A percentile compares a stretch with the other conserved stretches of the same genome.
Conservation (phyloP, 2,797 vertebrate species). For the Tenualosa ilisha region DNA sequence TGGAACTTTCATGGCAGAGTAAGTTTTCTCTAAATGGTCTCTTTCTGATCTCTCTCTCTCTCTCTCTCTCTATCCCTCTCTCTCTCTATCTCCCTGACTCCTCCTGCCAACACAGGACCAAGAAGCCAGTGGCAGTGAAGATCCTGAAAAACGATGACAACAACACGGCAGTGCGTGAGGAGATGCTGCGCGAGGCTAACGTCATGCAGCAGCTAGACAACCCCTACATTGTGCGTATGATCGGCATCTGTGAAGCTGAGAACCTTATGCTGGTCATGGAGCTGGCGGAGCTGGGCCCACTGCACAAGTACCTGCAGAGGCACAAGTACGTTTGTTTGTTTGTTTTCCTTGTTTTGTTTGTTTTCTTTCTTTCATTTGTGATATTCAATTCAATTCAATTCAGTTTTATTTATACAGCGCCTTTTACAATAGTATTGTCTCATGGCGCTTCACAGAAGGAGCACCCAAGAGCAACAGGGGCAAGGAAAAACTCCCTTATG, state of each 20-base stretch:
- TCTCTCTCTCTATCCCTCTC: too few species aligned
- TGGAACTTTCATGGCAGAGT: background rate
- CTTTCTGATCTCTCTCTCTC: too few species aligned
- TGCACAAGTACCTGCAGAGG: conserved; percentile 84
- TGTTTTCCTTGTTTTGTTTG: background rate
- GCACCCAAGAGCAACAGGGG: too few species aligned
- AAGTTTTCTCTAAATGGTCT: too few species aligned
- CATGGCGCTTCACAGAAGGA: too few species aligned
- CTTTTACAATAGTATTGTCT: too few species aligned
- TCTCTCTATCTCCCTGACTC: background rate
- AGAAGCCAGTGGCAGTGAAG: conserved; percentile 94
- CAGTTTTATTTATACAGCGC: too few species aligned
- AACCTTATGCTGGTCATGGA: conserved; percentile 97
- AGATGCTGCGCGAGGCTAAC: conserved; percentile 96
- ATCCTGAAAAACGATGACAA: conserved; percentile 86
- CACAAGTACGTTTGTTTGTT: conserved; percentile 67
- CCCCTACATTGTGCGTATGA: conserved; percentile 94
- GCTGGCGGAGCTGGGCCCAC: conserved; percentile 92
- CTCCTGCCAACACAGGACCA: conserved; percentile 64
- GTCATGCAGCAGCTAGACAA: conserved; percentile 97
- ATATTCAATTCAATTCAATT: too few species aligned
- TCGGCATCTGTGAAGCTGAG: conserved; percentile 89
- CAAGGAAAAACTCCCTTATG: too few species aligned
- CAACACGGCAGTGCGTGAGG: conserved; percentile 83
- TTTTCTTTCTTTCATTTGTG: background rate